phyloP scores from a whole-genome alignment of 1,140 invertebrate genomes.

The Euwallacea fornicatus region DNA sequence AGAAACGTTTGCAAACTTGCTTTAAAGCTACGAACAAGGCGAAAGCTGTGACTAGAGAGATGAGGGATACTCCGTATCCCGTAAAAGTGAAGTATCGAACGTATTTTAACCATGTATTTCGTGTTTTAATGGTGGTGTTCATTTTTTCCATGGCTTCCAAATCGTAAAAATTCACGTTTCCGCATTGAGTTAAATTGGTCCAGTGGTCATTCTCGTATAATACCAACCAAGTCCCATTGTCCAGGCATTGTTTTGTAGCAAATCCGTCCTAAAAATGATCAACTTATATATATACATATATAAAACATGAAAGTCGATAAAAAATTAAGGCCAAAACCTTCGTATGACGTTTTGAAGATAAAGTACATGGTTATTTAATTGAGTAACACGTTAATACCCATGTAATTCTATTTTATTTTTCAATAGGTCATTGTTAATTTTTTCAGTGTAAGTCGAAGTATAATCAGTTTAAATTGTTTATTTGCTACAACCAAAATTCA shows the following conservation, averaged over 20 bases:
- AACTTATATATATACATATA: not conserved
- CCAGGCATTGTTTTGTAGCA: conserved; percentile 60
- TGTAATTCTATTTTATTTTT: no score
- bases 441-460: no score
- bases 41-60: conserved; percentile 66
- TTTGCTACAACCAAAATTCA: no score
- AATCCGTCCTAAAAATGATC: conserved; percentile 53
- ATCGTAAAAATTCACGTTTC: conserved; percentile 24
- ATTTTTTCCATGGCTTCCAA: conserved; percentile 23
- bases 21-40: conserved; percentile 68
- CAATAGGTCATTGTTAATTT: no score
- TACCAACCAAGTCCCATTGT: conserved; percentile 62
- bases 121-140: conserved; percentile 32
- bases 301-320: no score
- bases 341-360: no score
- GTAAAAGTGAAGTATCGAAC: conserved; percentile 67
- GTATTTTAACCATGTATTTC: conserved; percentile 61
- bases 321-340: no score
- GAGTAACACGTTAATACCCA: no score
- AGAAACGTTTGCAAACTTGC: conserved; percentile 55
- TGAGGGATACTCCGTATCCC: conserved; percentile 71
- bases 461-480: no score
- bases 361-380: no score
- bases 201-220: conserved; percentile 56
- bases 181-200: conserved; percentile 64